phyloP scores from a whole-genome alignment of 2,797 vertebrate genomes.

The Acanthurus tractus region DNA sequence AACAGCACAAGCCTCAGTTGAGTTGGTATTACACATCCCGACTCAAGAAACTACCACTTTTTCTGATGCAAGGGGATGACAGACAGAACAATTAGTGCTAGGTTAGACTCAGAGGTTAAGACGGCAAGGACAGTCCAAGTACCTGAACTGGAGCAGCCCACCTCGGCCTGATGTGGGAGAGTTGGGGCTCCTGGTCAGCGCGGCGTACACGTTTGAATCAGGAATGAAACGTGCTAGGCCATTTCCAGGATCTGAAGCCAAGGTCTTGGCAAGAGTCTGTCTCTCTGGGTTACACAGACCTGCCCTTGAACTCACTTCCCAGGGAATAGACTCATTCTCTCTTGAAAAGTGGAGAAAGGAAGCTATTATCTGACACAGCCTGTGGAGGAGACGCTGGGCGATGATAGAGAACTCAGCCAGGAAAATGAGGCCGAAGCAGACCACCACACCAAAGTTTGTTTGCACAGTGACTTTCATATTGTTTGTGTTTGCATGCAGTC shows the following conservation, averaged over 20 bases:
- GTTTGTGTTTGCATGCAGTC: conserved; percentile 77
- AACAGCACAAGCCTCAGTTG: conserved; percentile 25
- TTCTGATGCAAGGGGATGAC: conserved; percentile 68
- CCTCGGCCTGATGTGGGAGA: conserved; percentile 71
- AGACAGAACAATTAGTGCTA: conserved; percentile 56
- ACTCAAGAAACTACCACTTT: conserved; percentile 45
- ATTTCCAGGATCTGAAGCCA: conserved; percentile 79
- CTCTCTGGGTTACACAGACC: conserved; percentile 83
- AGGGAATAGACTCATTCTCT: conserved; percentile 86
- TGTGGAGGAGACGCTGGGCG: conserved; percentile 70
- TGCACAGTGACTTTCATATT: conserved; percentile 83
- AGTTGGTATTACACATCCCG: conserved; percentile 25
- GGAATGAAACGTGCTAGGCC: conserved; percentile 74
- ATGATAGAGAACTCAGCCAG: conserved; percentile 77
- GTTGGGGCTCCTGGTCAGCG: conserved; percentile 70
- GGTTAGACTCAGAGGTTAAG: conserved; percentile 58
- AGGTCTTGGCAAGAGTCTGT: conserved; percentile 81
- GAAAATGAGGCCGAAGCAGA: conserved; percentile 79
- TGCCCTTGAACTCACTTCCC: conserved; percentile 87
- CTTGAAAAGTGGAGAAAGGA: conserved; percentile 84
- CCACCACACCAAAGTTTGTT: conserved; percentile 82
- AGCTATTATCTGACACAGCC: conserved; percentile 83
- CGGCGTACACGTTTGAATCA: conserved; percentile 69
- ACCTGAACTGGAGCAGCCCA: conserved; percentile 65
- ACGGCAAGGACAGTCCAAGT: conserved; percentile 74